These are phyloP conservation scores for Heliconius ethilla DNA, from an alignment of 2,888 invertebrate genomes.

Conservation along the genomic window DNA sequence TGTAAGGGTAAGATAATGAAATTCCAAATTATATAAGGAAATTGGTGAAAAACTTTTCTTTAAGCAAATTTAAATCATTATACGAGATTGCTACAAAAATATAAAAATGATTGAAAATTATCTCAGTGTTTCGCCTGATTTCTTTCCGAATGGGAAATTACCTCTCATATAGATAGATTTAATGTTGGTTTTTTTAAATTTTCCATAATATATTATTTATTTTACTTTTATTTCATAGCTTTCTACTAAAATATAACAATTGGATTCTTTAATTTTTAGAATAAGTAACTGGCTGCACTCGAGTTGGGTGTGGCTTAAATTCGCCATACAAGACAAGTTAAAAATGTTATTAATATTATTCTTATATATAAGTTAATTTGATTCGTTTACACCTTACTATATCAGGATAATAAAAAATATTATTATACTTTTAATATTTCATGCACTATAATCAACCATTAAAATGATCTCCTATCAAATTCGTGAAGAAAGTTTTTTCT, in stretches of 20 bases:
- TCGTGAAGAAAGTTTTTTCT: slow-evolving; percentile 14
- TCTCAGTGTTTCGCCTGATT: background rate
- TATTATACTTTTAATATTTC: background rate
- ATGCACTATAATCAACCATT: background rate
- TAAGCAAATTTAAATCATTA: too few species aligned
- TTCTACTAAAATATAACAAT: background rate
- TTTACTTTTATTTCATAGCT: background rate
- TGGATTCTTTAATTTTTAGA: too few species aligned
- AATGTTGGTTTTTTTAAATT: background rate
- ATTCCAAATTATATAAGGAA: too few species aligned
- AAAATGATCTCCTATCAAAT: background rate
- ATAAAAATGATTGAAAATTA: background rate
- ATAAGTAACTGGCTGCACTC: background rate
- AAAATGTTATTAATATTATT: background rate
- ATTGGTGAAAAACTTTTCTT: too few species aligned
- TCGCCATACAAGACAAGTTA: background rate
- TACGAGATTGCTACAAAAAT: too few species aligned
- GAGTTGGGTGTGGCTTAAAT: background rate
- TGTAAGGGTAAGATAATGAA: too few species aligned
- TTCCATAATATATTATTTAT: background rate
- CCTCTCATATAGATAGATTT: background rate
- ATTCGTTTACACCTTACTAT: background rate
- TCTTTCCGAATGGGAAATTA: background rate
- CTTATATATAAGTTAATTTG: background rate
- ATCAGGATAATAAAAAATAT: background rate